Percentiles rank a stretch among this genome's conserved stretches.
phyloP scores from a whole-genome alignment of 2,797 vertebrate genomes.

The Gobionotothen gibberifrons region DNA sequence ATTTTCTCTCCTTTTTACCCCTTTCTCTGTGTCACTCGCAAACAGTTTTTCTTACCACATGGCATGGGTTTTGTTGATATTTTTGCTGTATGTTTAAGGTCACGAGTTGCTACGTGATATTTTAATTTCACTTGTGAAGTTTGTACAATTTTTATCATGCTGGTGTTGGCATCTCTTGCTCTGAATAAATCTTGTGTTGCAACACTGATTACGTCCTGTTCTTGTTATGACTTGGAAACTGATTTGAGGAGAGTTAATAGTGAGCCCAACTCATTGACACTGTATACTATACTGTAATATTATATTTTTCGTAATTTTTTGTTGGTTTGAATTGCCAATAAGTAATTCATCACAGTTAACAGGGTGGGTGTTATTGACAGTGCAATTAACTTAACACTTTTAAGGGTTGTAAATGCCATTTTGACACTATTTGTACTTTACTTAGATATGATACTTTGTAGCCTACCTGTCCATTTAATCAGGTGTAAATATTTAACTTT shows the following conservation, averaged over 20 bases:
- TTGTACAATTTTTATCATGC: slow-evolving; percentile 99
- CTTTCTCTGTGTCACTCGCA: slow-evolving; percentile 69
- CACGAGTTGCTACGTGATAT: slow-evolving; percentile 96
- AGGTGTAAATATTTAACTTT: too few relatives aligned
- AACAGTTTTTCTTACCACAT: slow-evolving; percentile 95
- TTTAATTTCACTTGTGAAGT: slow-evolving; percentile 99
- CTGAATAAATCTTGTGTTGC: slow-evolving; percentile 98
- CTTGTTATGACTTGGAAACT: neutral
- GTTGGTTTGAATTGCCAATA: neutral
- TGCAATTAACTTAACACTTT: too few relatives aligned
- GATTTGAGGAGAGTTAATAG: neutral
- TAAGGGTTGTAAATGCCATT: too few relatives aligned
- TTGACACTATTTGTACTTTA: too few relatives aligned
- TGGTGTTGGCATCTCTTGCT: slow-evolving; percentile 99
- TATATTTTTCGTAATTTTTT: too few relatives aligned
- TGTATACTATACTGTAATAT: neutral
- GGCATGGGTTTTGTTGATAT: slow-evolving; percentile 94
- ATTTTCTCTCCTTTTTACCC: slow-evolving; percentile 69
- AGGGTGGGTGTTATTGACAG: too few relatives aligned
- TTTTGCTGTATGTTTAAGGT: slow-evolving; percentile 98
- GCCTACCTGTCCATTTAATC: too few relatives aligned
- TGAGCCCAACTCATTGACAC: too few relatives aligned
- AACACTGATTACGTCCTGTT: slow-evolving; percentile 49
- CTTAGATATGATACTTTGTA: too few relatives aligned
- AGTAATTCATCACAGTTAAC: too few relatives aligned